Percentiles rank a stretch among this genome's conserved stretches.
Evolutionary conservation across 2,888 invertebrate species (phyloP).

Genomic region (Drosophila atripex): DNA sequence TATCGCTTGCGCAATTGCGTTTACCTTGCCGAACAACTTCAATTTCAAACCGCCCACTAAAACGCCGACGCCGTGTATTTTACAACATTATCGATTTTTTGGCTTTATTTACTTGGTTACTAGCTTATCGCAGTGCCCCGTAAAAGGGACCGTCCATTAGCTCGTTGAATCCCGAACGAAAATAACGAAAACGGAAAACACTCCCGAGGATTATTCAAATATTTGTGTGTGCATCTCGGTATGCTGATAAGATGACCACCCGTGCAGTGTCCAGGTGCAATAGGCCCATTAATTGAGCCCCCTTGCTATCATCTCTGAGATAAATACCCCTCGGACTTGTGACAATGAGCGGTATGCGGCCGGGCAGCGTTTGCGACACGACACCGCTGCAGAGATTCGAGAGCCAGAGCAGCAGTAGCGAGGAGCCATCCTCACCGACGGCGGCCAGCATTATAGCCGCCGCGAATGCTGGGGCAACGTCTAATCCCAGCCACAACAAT

Average conservation of each 20-base stretch:
- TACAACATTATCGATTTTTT: slow-evolving; percentile 54
- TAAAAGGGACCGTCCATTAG: slow-evolving; percentile 59
- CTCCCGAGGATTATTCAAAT: slow-evolving; percentile 54
- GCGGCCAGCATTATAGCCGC: slow-evolving; percentile 56
- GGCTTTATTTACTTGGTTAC: slow-evolving; percentile 26
- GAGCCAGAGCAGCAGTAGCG: slow-evolving; percentile 78
- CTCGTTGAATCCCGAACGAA: slow-evolving; percentile 37
- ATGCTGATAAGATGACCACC: slow-evolving; percentile 63
- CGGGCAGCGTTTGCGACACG: slow-evolving; percentile 77
- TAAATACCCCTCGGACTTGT: background rate
- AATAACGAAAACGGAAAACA: slow-evolving; percentile 8
- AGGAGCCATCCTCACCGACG: slow-evolving; percentile 80
- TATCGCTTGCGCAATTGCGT: slow-evolving; percentile 54
- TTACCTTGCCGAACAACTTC: slow-evolving; percentile 5
- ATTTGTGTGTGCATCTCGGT: slow-evolving; percentile 46
- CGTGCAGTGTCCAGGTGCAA: slow-evolving; percentile 54
- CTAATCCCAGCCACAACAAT: slow-evolving; percentile 49
- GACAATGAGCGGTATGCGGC: slow-evolving; percentile 70
- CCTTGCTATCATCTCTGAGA: background rate
- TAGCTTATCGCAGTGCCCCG: slow-evolving; percentile 56
- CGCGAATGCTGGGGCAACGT: slow-evolving; percentile 17
- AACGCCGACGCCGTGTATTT: slow-evolving; percentile 54
- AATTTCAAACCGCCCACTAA: slow-evolving; percentile 26
- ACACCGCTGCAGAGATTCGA: slow-evolving; percentile 80
- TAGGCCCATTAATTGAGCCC: slow-evolving; percentile 43